Conservation (phyloP, 2,113 vertebrate genomes). For the Vidua macroura region DNA sequence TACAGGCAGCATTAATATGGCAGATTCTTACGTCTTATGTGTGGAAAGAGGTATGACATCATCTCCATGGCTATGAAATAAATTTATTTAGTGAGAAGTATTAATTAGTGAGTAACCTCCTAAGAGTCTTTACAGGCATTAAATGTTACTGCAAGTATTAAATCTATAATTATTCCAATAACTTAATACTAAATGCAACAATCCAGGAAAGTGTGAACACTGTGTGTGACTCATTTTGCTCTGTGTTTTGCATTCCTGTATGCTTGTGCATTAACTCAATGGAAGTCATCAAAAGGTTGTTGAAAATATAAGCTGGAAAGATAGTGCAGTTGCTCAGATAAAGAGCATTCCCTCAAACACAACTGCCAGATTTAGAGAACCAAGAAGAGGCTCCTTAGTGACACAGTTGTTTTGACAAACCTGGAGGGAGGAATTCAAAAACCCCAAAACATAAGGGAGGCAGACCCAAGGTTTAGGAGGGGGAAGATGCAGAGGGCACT, state of each 20-base stretch:
- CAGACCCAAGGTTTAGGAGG: not conserved
- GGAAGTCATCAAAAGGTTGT: not conserved
- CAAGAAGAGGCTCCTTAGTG: not conserved
- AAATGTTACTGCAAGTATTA: conserved; percentile 18
- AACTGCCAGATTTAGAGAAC: not conserved
- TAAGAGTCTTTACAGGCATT: not conserved
- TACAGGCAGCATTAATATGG: not conserved
- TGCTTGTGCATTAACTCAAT: not conserved
- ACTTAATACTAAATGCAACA: not conserved
- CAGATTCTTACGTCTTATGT: not conserved
- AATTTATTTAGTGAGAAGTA: not conserved
- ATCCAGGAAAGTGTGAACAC: not conserved
- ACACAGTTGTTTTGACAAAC: not conserved
- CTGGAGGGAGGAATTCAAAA: not conserved
- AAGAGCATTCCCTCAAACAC: not conserved
- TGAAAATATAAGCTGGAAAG: not conserved
- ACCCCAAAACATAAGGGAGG: not conserved
- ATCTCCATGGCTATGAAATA: not conserved
- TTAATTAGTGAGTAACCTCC: not conserved
- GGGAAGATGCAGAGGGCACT: not conserved
- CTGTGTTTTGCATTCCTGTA: not conserved
- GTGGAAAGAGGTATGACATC: not conserved
- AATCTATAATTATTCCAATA: conserved; percentile 20
- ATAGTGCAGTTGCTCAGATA: not conserved
- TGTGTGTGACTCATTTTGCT: not conserved